Percentiles rank a stretch among this genome's conserved stretches.
These are phyloP conservation scores for Holotrichia oblita DNA, from an alignment of 1,140 invertebrate species.

Conservation along the genomic window DNA sequence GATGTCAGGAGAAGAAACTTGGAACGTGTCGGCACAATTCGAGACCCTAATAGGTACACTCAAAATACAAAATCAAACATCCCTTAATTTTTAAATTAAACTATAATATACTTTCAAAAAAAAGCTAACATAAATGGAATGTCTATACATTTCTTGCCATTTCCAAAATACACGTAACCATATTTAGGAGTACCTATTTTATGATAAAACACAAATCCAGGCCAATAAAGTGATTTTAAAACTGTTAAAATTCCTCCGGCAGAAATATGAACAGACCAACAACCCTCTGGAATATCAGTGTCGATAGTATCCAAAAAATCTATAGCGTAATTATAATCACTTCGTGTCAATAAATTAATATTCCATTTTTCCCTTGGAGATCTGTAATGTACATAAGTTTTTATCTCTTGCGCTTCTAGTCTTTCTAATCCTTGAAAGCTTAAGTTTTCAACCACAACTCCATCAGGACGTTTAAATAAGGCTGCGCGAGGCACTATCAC, in stretches of 20 bases:
- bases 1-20: no score
- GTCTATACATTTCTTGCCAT: slow-evolving; percentile 77
- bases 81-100: background rate
- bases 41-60: no score
- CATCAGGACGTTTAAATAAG: slow-evolving; percentile 72
- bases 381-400: slow-evolving; percentile 75
- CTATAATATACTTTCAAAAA: slow-evolving; percentile 40
- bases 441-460: slow-evolving; percentile 71
- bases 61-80: no score
- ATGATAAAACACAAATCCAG: slow-evolving; percentile 78
- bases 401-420: slow-evolving; percentile 69
- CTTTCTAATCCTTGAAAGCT: slow-evolving; percentile 71
- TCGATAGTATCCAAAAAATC: slow-evolving; percentile 82
- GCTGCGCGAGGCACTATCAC: slow-evolving; percentile 76
- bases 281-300: slow-evolving; percentile 70
- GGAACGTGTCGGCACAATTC: no score
- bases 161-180: slow-evolving; percentile 77
- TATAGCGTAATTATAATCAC: slow-evolving; percentile 79
- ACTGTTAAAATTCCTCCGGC: slow-evolving; percentile 67
- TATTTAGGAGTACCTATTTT: slow-evolving; percentile 71
- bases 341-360: slow-evolving; percentile 72
- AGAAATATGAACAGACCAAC: slow-evolving; percentile 71
- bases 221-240: slow-evolving; percentile 76
- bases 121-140: slow-evolving; percentile 72
- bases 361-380: slow-evolving; percentile 74